These are phyloP conservation scores for Pristiophorus japonicus DNA, from an alignment of 2,113 vertebrate species.

Conservation along the genomic window DNA sequence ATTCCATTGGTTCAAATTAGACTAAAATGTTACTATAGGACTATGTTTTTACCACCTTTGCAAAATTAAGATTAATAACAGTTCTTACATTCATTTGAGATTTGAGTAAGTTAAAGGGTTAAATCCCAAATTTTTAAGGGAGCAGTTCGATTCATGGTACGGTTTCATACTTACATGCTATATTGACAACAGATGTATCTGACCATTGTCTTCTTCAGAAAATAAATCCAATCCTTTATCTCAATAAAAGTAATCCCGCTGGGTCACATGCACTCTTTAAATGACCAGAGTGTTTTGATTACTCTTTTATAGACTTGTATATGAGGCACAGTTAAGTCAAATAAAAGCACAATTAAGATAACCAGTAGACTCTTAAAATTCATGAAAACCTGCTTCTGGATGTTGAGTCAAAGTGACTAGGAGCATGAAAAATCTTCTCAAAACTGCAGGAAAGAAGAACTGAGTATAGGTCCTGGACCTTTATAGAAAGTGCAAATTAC, in stretches of 20 bases:
- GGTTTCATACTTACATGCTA: background rate
- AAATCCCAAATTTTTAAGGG: background rate
- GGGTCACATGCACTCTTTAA: background rate
- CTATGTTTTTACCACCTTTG: background rate
- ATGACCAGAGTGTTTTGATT: background rate
- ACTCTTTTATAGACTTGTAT: too few species aligned
- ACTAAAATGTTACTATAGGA: background rate
- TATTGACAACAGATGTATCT: background rate
- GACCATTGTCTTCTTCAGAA: background rate
- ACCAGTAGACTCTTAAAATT: background rate
- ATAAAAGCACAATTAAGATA: background rate
- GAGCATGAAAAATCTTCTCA: background rate
- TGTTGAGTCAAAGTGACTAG: background rate
- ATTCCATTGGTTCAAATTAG: too few species aligned
- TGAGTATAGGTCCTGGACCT: background rate
- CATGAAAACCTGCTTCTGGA: background rate
- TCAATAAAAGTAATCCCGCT: background rate
- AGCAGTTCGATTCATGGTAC: background rate
- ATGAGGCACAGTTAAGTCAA: background rate
- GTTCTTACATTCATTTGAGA: background rate
- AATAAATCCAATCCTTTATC: background rate
- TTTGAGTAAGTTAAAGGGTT: background rate
- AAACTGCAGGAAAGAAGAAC: background rate
- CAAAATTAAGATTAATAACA: background rate
- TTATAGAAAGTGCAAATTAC: background rate